Evolutionary conservation across 2,113 vertebrate genomes (phyloP).

Genomic region (Leptocoma aspasia): DNA sequence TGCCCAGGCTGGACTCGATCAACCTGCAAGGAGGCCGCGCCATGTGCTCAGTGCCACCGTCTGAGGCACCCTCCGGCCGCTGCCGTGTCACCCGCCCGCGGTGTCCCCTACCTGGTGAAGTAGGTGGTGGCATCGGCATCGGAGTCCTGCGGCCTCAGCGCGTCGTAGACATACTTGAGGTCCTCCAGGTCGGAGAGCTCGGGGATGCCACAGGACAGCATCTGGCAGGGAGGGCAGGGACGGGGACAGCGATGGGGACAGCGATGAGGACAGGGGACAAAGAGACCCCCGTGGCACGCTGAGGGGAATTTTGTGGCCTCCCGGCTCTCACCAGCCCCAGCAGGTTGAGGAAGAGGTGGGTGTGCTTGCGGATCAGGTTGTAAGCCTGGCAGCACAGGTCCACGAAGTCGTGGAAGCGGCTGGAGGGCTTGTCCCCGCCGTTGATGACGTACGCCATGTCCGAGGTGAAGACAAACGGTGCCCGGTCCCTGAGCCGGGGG

Average conservation of each 20-base stretch:
- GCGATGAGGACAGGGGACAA: not conserved
- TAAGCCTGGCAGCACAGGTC: constrained; percentile 98
- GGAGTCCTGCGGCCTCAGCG: constrained; percentile 90
- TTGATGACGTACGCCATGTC: constrained; percentile 99
- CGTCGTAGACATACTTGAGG: constrained; percentile 93
- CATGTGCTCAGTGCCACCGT: fast-evolving
- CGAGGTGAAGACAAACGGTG: constrained; percentile 96
- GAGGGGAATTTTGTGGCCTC: fast-evolving
- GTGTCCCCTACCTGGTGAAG: constrained; percentile 87
- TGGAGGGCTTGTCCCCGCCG: constrained; percentile 94
- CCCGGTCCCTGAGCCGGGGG: constrained; percentile 82
- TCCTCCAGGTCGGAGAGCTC: constrained; percentile 93
- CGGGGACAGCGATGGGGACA: not conserved
- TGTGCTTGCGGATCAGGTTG: constrained; percentile 97
- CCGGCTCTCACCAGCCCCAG: constrained; percentile 86
- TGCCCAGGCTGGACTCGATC: constrained; percentile 96
- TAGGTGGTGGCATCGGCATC: constrained; percentile 94
- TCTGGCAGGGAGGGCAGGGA: constrained; percentile 66
- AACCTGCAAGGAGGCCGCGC: constrained; percentile 67
- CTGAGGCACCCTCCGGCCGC: fast-evolving
- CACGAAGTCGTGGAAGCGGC: constrained; percentile 97
- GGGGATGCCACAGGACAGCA: constrained; percentile 96
- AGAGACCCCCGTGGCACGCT: fast-evolving
- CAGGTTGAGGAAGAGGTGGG: constrained; percentile 96
- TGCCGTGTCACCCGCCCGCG: fast-evolving